Evolutionary conservation across 1,140 invertebrate genomes (phyloP).

Genomic region (Drosophila funebris): DNA sequence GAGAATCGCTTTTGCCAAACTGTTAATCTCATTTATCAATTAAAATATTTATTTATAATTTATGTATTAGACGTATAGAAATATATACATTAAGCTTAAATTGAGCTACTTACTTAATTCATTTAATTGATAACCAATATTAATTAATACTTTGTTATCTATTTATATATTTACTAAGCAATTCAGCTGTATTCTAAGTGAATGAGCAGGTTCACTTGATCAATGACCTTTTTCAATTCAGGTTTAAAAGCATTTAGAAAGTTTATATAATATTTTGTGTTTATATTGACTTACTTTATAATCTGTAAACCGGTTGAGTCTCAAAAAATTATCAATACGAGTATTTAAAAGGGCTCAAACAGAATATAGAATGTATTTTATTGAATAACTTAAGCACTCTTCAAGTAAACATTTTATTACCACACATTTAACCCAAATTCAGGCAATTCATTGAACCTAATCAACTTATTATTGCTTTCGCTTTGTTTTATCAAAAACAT

Average conservation of each 20-base stretch:
- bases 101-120: not conserved
- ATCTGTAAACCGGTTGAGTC: too few species aligned
- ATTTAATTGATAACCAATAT: not conserved
- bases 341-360: too few species aligned
- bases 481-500: not conserved
- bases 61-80: not conserved
- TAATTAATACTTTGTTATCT: not conserved
- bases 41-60: constrained; percentile 18
- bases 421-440: not conserved
- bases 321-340: too few species aligned
- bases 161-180: not conserved
- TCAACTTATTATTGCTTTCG: not conserved
- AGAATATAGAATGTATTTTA: too few species aligned
- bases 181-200: not conserved
- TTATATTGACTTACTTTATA: too few species aligned
- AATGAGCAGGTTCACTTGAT: not conserved
- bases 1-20: too few species aligned
- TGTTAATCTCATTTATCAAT: constrained; percentile 18
- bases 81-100: not conserved
- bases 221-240: not conserved
- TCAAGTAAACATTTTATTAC: too few species aligned
- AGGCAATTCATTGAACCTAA: not conserved
- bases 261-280: too few species aligned
- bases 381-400: not conserved
- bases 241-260: too few species aligned